These are phyloP conservation scores for Mixornis gularis DNA, from an alignment of 2,113 vertebrate genomes.

Conservation along the genomic window DNA sequence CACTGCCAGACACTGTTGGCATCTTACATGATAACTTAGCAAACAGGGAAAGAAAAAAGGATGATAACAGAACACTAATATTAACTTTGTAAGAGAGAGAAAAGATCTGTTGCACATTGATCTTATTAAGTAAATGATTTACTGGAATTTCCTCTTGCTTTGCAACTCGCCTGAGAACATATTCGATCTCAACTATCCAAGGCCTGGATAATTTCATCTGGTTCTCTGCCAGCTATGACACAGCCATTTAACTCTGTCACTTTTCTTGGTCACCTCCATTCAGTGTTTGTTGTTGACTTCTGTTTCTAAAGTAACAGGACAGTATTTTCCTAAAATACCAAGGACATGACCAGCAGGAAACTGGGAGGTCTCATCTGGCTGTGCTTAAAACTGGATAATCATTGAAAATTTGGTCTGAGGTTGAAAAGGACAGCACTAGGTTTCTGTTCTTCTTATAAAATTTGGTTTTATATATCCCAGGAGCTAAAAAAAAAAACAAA, in stretches of 20 bases:
- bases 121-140: slow-evolving; percentile 74
- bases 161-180: slow-evolving; percentile 58
- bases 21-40: neutral
- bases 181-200: slow-evolving; percentile 50
- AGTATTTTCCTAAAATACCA: slow-evolving; percentile 28
- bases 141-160: slow-evolving; percentile 70
- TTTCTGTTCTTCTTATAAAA: neutral
- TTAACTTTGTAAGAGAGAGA: slow-evolving; percentile 46
- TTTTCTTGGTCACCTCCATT: slow-evolving; percentile 51
- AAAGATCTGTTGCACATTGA: slow-evolving; percentile 56
- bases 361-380: slow-evolving; percentile 25
- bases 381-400: slow-evolving; percentile 27
- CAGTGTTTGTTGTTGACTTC: slow-evolving; percentile 52
- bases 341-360: neutral
- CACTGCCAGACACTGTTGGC: neutral
- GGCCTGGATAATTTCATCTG: slow-evolving; percentile 60
- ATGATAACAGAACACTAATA: slow-evolving; percentile 55
- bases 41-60: slow-evolving; percentile 5
- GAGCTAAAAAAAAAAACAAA: neutral
- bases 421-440: neutral
- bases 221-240: slow-evolving; percentile 44
- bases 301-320: slow-evolving; percentile 56
- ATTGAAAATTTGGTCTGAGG: neutral
- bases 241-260: slow-evolving; percentile 59
- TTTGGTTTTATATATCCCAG: neutral